These are phyloP conservation scores for Origma solitaria DNA, from an alignment of 2,113 vertebrate genomes.

Conservation along the genomic window DNA sequence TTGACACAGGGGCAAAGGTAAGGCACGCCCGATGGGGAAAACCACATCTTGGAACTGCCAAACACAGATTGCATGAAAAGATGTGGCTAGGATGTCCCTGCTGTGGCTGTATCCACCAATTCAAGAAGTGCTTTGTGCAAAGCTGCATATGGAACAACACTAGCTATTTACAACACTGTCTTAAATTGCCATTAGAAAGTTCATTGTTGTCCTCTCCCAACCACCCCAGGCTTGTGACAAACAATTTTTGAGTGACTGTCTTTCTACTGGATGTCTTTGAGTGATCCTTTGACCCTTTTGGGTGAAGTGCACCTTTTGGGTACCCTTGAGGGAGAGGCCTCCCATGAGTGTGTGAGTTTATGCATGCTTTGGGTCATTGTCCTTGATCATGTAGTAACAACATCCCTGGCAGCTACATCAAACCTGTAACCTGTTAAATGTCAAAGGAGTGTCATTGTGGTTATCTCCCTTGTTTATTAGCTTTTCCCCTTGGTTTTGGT, in stretches of 20 bases:
- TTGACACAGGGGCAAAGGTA: not conserved
- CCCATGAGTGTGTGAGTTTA: not conserved
- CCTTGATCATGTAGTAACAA: not conserved
- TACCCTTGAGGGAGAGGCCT: not conserved
- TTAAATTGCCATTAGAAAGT: not conserved
- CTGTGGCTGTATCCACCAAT: not conserved
- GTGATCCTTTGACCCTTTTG: not conserved
- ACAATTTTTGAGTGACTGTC: not conserved
- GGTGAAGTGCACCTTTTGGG: not conserved
- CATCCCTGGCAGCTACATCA: not conserved
- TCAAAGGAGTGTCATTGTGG: not conserved
- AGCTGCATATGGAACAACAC: not conserved
- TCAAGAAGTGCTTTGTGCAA: not conserved
- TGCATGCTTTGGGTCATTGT: not conserved
- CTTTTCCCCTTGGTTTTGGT: not conserved
- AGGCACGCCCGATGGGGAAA: accelerated
- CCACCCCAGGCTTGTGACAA: not conserved
- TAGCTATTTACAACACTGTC: not conserved
- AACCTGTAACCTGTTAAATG: not conserved
- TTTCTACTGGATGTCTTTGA: not conserved
- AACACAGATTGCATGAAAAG: not conserved
- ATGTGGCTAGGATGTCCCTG: no score
- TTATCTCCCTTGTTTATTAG: not conserved
- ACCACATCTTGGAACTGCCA: not conserved
- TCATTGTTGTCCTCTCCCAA: not conserved